These are phyloP conservation scores for Tachypleus tridentatus DNA, from an alignment of 1,140 invertebrate genomes.

Conservation along the genomic window DNA sequence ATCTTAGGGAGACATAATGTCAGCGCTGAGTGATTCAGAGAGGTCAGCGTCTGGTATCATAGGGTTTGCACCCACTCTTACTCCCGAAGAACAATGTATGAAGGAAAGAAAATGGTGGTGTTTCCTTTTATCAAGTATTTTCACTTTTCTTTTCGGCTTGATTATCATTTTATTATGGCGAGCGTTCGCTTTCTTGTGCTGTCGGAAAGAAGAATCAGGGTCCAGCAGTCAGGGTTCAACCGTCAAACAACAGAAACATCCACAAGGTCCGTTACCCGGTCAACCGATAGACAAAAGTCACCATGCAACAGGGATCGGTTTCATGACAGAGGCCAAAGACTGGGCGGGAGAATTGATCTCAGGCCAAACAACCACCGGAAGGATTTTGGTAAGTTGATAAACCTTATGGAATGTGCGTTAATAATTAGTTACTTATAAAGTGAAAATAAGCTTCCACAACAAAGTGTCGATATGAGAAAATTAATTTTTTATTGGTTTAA, in stretches of 20 bases:
- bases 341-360: constrained; percentile 99
- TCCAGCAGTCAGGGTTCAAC: constrained; percentile 67
- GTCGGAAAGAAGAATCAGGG: constrained; percentile 46
- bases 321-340: constrained; percentile 98
- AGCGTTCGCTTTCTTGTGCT: constrained; percentile 73
- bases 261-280: constrained; percentile 11
- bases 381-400: constrained; percentile 78
- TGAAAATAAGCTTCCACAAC: too few species aligned
- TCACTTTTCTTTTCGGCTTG: constrained; percentile 85
- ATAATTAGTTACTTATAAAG: too few species aligned
- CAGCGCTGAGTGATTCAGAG: too few species aligned
- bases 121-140: constrained; percentile 90
- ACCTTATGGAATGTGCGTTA: too few species aligned
- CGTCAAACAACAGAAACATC: constrained; percentile 1
- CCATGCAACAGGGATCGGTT: constrained; percentile 48
- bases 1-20: too few species aligned
- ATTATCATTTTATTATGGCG: constrained; percentile 70
- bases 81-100: constrained; percentile 47
- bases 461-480: too few species aligned
- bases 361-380: constrained; percentile 96
- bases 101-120: constrained; percentile 87
- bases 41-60: too few species aligned
- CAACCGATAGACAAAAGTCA: not conserved
- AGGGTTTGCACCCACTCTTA: not conserved
- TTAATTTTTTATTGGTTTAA: too few species aligned